These are phyloP conservation scores for Saiga tatarica DNA, from an alignment of 2,113 vertebrate genomes.

Conservation along the genomic window DNA sequence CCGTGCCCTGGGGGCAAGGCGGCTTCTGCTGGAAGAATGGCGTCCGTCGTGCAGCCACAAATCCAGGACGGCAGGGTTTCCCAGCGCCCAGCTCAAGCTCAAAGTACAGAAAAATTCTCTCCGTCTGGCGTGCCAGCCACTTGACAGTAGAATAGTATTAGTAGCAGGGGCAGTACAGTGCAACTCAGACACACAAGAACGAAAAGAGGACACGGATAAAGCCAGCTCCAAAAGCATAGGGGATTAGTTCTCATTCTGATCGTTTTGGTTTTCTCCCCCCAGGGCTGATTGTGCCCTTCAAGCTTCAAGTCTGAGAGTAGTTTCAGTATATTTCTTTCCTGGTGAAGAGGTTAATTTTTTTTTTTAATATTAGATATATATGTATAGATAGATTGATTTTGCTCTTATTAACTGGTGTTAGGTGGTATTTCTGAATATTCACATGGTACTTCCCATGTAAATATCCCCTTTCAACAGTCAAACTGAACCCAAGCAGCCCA, in stretches of 20 bases:
- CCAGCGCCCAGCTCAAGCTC: conserved; percentile 69
- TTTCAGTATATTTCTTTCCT: conserved; percentile 37
- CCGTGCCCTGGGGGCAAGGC: conserved; percentile 53
- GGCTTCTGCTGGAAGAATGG: conserved; percentile 77
- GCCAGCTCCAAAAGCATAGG: conserved; percentile 25
- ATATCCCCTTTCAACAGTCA: conserved; percentile 46
- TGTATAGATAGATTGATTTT: background rate
- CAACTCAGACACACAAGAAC: background rate
- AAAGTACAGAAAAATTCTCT: conserved; percentile 67
- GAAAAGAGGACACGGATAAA: conserved; percentile 63
- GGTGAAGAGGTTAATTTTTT: background rate
- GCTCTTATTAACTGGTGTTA: background rate
- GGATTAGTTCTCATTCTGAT: background rate
- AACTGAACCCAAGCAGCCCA: conserved; percentile 49
- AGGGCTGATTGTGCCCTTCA: conserved; percentile 27
- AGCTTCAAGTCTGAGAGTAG: conserved; percentile 21
- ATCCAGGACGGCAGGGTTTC: conserved; percentile 78
- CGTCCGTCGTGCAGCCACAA: conserved; percentile 37
- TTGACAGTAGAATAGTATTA: conserved; percentile 75
- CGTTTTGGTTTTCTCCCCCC: background rate
- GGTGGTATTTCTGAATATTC: background rate
- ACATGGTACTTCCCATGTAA: conserved; percentile 30
- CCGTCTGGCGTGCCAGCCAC: conserved; percentile 74
- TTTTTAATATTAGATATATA: background rate
- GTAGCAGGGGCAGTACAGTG: conserved; percentile 55